These are phyloP conservation scores for Ischnura elegans DNA, from an alignment of 2,888 invertebrate genomes.

Conservation along the genomic window DNA sequence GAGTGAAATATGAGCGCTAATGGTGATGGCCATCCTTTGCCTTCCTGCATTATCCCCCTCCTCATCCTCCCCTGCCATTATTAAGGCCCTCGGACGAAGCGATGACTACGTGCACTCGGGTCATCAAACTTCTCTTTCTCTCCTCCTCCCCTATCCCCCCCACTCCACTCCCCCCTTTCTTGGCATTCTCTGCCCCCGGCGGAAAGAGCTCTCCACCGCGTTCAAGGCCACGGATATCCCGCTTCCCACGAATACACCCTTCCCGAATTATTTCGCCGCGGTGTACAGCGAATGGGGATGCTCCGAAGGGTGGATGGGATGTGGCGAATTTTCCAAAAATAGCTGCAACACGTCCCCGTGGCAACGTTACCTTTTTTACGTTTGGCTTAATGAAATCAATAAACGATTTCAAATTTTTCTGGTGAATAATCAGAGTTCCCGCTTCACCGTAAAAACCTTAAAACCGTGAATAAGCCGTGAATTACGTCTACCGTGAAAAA, in stretches of 20 bases:
- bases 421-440: too few relatives aligned
- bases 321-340: too few relatives aligned
- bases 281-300: background rate
- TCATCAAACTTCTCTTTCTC: background rate
- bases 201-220: background rate
- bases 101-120: background rate
- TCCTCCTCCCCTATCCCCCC: background rate
- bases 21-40: background rate
- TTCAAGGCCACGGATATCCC: background rate
- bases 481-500: too few relatives aligned
- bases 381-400: too few relatives aligned
- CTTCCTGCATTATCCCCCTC: background rate
- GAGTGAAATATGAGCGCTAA: constrained; percentile 35
- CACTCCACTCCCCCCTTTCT: background rate
- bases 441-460: too few relatives aligned
- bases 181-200: background rate
- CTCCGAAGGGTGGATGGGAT: too few relatives aligned
- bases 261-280: background rate
- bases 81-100: too few relatives aligned
- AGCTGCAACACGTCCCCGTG: too few relatives aligned
- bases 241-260: background rate
- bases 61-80: background rate
- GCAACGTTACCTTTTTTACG: too few relatives aligned
- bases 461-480: too few relatives aligned
- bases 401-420: too few relatives aligned